phyloP scores from a whole-genome alignment of 2,113 vertebrate genomes.

The Tragulus kanchil region DNA sequence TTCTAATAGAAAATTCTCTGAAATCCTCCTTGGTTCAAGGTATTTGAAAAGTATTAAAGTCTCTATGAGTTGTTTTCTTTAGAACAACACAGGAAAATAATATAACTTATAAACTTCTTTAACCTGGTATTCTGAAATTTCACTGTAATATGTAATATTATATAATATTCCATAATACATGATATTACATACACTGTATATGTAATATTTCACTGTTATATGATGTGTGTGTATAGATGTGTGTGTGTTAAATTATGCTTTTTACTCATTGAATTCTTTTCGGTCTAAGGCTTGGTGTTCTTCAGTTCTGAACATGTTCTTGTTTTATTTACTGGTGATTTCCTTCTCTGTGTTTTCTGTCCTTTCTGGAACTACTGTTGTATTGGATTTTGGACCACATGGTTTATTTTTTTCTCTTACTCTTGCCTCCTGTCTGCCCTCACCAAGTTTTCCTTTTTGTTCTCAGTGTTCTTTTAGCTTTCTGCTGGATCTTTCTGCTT shows the following conservation, averaged over 20 bases:
- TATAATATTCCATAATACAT: too few relatives aligned
- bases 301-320: conserved; percentile 1
- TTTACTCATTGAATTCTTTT: neutral
- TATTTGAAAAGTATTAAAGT: neutral
- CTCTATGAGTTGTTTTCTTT: neutral
- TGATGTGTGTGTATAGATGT: neutral
- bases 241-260: neutral
- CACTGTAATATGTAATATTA: neutral
- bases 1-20: conserved; percentile 30
- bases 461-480: conserved; percentile 26
- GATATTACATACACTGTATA: too few relatives aligned
- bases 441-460: conserved; percentile 14
- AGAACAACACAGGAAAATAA: too few relatives aligned
- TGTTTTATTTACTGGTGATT: conserved; percentile 40
- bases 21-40: neutral
- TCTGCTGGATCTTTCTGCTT: conserved; percentile 28
- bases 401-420: conserved; percentile 27
- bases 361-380: conserved; percentile 32
- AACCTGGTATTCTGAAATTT: conserved; percentile 32
- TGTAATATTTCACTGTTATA: neutral
- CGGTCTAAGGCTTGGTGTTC: neutral
- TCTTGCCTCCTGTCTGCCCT: neutral
- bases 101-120: neutral
- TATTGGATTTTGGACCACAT: neutral
- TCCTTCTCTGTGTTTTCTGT: conserved; percentile 34